Evolutionary conservation across 2,888 invertebrate species (phyloP), one percentile per base, ranked within the genome.

Genomic region (Blastobasis adustella): DNA sequence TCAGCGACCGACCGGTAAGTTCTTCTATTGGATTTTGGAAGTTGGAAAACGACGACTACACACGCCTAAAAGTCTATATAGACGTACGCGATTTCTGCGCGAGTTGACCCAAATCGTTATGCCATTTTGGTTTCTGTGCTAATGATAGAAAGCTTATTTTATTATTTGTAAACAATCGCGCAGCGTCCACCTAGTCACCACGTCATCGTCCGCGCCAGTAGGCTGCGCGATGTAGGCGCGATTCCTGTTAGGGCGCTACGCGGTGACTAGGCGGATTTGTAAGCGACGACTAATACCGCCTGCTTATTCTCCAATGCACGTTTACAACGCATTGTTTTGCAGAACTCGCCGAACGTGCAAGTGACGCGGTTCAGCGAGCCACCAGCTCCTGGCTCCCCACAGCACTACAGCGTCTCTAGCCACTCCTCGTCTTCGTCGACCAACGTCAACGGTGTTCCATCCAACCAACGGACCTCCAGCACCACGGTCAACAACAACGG

Each of bases 401-500:
- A 67, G 45, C 76, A 62, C 66, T 83, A 58, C 71, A 85, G 92
- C 43, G 92, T 94, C 5, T 92, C 92, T 46, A 90, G 92, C 10
- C 91, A 92, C 1, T 92, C 93, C 0, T 91, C 76, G 62, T 90
- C 92, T 37, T 83, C 89, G 2, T 91, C 91, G 0, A 68, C 84
- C 0, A 89, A 91, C 60, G 65, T 90, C 38, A 89, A 93, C 66
- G 95, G 95, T 4, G 81, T 91, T 59, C 82, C 85, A 49, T 65
- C 73, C 9, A 83, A 70, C 49, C 83, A 80, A 56, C 90, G 92
- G 56, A 85, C 89, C 46, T 91, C 94, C 0, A 82, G 91, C 45
- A 93, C 94, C 6, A 84, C 90, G 0, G 85, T 94, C 50, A 93
- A 95, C 67, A 91, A 94, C 62, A 94, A 95, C 67, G 95, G 95